Evolutionary conservation across 2,797 vertebrate genomes (phyloP), one percentile per base, ranked within the genome.

Genomic region (Poeciliopsis turneri): DNA sequence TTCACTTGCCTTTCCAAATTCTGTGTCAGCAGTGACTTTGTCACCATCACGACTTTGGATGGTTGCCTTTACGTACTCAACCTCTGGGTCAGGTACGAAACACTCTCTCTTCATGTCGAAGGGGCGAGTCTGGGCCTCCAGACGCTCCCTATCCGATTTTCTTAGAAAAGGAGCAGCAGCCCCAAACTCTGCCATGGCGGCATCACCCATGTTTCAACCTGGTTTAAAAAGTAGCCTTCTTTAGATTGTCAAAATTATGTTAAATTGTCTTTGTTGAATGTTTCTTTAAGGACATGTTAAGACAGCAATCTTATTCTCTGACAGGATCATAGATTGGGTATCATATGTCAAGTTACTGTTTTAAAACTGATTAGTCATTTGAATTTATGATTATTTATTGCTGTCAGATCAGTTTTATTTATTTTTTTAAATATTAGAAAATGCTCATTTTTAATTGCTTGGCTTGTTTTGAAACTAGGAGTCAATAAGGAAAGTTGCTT

Each of bases 71-170:
- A 97, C 92, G 0, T 82, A 97, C 81, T 97, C 97, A 15, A 96
- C 94, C 77, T 95, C 97, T 28, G 94, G 84, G 80, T 98, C 97
- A 0, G 95, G 95, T 28, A 97, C 96, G 0, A 97, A 98, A 57
- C 97, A 96, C 10, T 97, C 96, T 82, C 95, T 97, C 92, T 98
- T 98, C 93, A 97, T 94, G 89, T 98, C 97, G 0, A 98, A 98
- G 25, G 85, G 84, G 30, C 96, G 95, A 39, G 96, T 98, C 77
- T 98, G 97, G 7, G 95, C 96, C 66, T 97, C 96, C 5, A 97
- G 82, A 39, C 97, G 94, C 84, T 96, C 96, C 90, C 92, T 97
- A 28, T 98, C 97, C 0, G 97, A 95, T 88, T 97, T 97, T 15
- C 97, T 93, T 70, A 98, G 90, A 86, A 30, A 98, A 47, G 97